These are phyloP conservation scores for Pomacea maculata DNA, from an alignment of 1,140 invertebrate species.

Conservation along the genomic window DNA sequence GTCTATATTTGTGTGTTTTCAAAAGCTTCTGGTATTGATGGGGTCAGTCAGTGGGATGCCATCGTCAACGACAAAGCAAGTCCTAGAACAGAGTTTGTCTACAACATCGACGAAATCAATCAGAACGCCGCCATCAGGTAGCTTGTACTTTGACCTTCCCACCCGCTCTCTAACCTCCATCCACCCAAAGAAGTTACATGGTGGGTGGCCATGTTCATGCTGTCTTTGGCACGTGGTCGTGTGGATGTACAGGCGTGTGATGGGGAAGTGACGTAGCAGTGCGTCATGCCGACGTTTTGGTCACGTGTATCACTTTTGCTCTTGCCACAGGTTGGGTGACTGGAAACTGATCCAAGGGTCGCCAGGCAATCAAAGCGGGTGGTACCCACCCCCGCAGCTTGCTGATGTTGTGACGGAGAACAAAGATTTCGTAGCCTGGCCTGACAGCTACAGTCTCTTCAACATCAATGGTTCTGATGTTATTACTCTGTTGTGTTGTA, in stretches of 20 bases:
- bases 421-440: background rate
- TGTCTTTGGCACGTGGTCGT: background rate
- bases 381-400: conserved; percentile 29
- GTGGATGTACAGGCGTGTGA: background rate
- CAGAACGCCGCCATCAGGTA: conserved; percentile 16
- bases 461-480: background rate
- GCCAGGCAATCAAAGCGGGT: conserved; percentile 12
- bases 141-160: too few relatives aligned
- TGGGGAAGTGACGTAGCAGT: background rate
- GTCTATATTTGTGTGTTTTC: too few relatives aligned
- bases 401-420: background rate
- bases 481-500: too few relatives aligned
- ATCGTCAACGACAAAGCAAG: conserved; percentile 17
- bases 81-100: conserved; percentile 49
- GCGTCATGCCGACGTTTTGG: background rate
- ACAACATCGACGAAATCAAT: conserved; percentile 48
- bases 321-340: conserved; percentile 1
- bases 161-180: background rate
- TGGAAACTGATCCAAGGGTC: conserved; percentile 15
- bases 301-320: too few relatives aligned
- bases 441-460: background rate
- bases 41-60: conserved; percentile 18
- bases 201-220: background rate
- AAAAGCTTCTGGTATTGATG: conserved; percentile 6
- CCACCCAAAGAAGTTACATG: background rate